These are phyloP conservation scores for Doris montereyensis DNA, from an alignment of 2,888 invertebrate genomes.

Conservation along the genomic window DNA sequence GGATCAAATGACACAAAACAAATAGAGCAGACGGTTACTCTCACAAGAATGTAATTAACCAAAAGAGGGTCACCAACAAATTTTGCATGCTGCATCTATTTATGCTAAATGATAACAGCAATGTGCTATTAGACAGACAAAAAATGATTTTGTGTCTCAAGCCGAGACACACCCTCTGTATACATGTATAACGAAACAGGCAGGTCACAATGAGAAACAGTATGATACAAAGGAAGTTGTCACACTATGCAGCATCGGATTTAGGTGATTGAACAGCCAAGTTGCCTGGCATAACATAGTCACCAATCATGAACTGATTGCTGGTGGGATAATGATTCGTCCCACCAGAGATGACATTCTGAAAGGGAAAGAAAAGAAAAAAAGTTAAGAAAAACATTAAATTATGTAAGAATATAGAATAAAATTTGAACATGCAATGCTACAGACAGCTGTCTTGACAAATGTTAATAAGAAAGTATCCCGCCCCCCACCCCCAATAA, in stretches of 20 bases:
- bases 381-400: too few species aligned
- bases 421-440: not conserved
- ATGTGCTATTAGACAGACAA: too few species aligned
- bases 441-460: not conserved
- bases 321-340: constrained; percentile 80
- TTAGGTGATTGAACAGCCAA: constrained; percentile 47
- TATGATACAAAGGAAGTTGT: not conserved
- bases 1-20: too few species aligned
- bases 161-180: not conserved
- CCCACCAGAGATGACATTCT: constrained; percentile 77
- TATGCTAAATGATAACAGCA: too few species aligned
- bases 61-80: too few species aligned
- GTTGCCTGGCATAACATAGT: constrained; percentile 77
- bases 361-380: constrained; percentile 12
- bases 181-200: not conserved
- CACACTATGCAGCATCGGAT: constrained; percentile 15
- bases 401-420: not conserved
- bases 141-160: too few species aligned
- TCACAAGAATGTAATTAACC: too few species aligned
- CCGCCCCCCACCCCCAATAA: too few species aligned
- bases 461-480: not conserved
- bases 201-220: not conserved
- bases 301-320: constrained; percentile 84
- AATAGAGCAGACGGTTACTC: too few species aligned
- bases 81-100: too few species aligned